phyloP scores from a whole-genome alignment of 2,113 vertebrate species.

The Uria lomvia region DNA sequence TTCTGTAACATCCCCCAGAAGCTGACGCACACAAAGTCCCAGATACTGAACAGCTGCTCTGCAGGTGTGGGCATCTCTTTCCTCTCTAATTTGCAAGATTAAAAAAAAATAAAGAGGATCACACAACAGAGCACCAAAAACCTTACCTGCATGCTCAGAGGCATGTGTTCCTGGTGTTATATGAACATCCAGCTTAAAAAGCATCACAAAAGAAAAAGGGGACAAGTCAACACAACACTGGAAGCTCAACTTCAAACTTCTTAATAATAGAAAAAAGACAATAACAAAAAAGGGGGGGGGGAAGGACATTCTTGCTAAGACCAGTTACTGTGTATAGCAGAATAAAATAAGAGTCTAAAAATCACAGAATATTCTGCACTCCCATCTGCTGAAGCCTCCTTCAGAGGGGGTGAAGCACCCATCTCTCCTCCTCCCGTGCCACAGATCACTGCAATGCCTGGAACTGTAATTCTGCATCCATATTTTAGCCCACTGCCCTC shows the following conservation, averaged over 20 bases:
- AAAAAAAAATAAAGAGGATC: rapidly evolving
- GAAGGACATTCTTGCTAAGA: not conserved
- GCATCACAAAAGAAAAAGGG: not conserved
- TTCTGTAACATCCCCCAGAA: not conserved
- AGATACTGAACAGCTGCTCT: not conserved
- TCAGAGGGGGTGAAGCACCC: not conserved
- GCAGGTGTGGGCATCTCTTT: not conserved
- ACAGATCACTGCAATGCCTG: too few species aligned
- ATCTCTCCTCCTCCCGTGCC: rapidly evolving
- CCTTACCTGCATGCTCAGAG: slow-evolving; percentile 92
- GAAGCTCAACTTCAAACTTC: not conserved
- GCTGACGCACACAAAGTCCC: not conserved
- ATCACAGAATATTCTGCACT: not conserved
- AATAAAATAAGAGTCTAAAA: not conserved
- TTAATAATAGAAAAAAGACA: not conserved
- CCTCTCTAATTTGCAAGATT: not conserved
- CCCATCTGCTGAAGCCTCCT: not conserved
- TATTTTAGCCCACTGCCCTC: not conserved
- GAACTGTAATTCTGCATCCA: rapidly evolving
- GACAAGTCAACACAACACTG: not conserved
- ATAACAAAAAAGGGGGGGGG: not conserved
- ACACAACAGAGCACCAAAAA: not conserved
- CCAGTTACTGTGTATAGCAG: not conserved
- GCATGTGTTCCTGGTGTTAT: slow-evolving; percentile 92
- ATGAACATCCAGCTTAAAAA: slow-evolving; percentile 89